Evolutionary conservation across 2,797 vertebrate genomes (phyloP), one percentile per base, ranked within the genome.

Genomic region (Enteromius radiatus): DNA sequence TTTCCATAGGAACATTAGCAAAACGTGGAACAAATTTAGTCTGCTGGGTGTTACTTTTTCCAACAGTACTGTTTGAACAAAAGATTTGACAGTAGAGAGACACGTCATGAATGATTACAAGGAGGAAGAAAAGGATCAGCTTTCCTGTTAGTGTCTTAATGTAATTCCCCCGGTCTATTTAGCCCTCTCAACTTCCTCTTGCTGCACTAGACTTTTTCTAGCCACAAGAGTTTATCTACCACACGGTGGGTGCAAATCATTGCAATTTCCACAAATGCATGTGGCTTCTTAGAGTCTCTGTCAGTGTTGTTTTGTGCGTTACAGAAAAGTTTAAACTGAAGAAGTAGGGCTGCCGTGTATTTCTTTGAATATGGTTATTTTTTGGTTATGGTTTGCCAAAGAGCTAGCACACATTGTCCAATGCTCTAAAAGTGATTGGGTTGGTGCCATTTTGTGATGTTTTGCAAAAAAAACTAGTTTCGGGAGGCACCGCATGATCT

Each of bases 51-150:
- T 47, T n/a, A 14, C 19, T 15, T 19, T 23, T 36, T 12, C 7
- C 19, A n/a, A n/a, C n/a, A n/a, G n/a, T n/a, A n/a, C n/a, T n/a
- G n/a, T n/a, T n/a, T 31, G 49, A 75, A 21, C 7, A 19, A 41
- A 33, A 52, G 68, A 73, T 41, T 45, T 21, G 61, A 52, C 23
- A 28, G 47, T 43, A 59, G 36, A 49, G 43, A 59, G 19, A 61
- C 17, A 69, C 61, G 63, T 63, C 70, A 84, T 5, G 41, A 19
- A 47, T 19, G 61, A 80, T 43, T 5, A 15, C 19, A 38, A 84
- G 83, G 41, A 69, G 70, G 75, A 70, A 78, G 71, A 52, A 47
- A 75, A 76, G 78, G 71, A 76, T 84, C 70, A 61, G 71, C 43
- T 41, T 75, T 75, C 63, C 38, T 76, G 61, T 69, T 56, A 76